phyloP scores from a whole-genome alignment of 2,888 invertebrate genomes.

The Eurytoma adleriae region DNA sequence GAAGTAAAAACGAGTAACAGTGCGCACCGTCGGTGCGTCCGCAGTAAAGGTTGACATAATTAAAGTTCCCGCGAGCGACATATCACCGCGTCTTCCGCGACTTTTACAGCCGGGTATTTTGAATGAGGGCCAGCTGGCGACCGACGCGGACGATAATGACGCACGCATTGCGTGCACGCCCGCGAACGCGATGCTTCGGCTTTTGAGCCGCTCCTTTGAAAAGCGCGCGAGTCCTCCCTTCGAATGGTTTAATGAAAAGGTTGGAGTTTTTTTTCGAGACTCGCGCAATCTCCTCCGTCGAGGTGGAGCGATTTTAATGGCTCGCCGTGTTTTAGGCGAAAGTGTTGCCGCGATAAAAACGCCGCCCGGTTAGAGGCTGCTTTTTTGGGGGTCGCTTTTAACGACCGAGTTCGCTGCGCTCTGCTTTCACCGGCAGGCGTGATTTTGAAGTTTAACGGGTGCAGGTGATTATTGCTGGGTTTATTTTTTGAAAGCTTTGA shows the following conservation, averaged over 20 bases:
- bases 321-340: background rate
- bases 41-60: constrained; percentile 8
- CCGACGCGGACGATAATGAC: constrained; percentile 12
- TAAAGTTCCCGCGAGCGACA: constrained; percentile 6
- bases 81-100: background rate
- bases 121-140: background rate
- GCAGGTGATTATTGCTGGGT: no score
- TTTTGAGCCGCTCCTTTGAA: background rate
- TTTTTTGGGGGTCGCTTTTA: no score
- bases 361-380: no score
- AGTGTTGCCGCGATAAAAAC: no score
- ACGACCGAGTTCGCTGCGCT: no score
- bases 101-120: background rate
- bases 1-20: background rate
- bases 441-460: no score
- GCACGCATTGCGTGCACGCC: background rate
- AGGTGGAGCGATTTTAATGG: constrained; percentile 7
- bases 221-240: no score
- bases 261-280: background rate
- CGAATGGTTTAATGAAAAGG: constrained; percentile 5
- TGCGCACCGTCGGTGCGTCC: background rate
- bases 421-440: no score
- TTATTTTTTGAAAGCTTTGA: no score
- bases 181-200: background rate
- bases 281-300: no score